Percentiles rank a stretch among this genome's conserved stretches.
These are phyloP conservation scores for Xenentodon cancila DNA, from an alignment of 2,797 vertebrate genomes.

Conservation along the genomic window DNA sequence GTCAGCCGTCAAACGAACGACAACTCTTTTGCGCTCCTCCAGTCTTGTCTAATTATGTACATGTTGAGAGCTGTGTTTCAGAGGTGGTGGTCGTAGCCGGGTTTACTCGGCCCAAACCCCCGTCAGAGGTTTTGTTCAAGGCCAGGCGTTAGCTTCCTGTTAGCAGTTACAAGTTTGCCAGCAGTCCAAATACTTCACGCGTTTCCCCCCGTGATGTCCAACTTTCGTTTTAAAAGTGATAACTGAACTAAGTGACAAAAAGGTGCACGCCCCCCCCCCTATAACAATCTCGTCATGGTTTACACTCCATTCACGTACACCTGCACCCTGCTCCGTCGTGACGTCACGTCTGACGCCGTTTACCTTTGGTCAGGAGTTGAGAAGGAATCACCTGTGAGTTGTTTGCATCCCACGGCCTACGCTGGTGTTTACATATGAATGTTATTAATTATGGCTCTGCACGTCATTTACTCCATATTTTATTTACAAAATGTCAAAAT, in stretches of 20 bases:
- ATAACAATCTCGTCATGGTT: no score
- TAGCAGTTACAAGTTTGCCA: background rate
- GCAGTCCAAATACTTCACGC: background rate
- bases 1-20: no score
- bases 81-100: no score
- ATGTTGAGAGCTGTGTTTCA: no score
- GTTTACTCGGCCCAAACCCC: no score
- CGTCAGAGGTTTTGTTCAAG: no score
- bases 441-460: constrained; percentile 60
- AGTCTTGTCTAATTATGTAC: no score
- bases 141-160: background rate
- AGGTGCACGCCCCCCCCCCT: no score
- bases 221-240: background rate
- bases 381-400: constrained; percentile 4
- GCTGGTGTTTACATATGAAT: constrained; percentile 77
- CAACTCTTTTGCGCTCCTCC: no score
- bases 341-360: constrained; percentile 36
- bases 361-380: constrained; percentile 34
- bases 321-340: constrained; percentile 2
- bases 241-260: constrained; percentile 18
- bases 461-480: constrained; percentile 20
- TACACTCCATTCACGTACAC: constrained; percentile 26
- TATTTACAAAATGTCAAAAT: constrained; percentile 43
- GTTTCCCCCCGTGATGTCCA: background rate
- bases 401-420: constrained; percentile 18